A percentile compares a stretch with the other conserved stretches of the same genome.
phyloP scores from a whole-genome alignment of 37 sponge, comb jelly and placozoan species.

The Oopsacas minuta region DNA sequence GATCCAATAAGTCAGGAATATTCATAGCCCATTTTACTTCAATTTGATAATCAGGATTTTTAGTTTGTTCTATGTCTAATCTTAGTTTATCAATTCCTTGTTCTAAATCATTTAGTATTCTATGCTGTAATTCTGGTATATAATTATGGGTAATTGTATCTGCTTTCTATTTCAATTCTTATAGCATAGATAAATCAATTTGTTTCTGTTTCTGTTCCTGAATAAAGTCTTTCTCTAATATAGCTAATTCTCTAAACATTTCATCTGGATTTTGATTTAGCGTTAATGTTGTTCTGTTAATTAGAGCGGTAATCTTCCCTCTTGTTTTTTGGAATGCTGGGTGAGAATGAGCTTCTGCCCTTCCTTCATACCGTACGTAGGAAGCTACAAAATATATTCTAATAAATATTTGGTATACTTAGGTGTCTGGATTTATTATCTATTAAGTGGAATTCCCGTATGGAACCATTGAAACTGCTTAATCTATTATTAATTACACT shows the following conservation, averaged over 20 bases:
- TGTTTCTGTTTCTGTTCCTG: not conserved
- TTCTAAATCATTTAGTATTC: not conserved
- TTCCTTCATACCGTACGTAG: too few species aligned
- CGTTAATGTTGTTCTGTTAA: not conserved
- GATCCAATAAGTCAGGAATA: not conserved
- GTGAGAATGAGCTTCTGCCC: too few species aligned
- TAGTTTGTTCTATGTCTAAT: not conserved
- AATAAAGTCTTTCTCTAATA: not conserved
- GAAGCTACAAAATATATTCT: too few species aligned
- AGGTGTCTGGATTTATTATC: too few species aligned
- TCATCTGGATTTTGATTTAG: not conserved
- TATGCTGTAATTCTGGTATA: not conserved
- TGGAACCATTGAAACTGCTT: too few species aligned
- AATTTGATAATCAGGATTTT: not conserved
- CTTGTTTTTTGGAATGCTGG: not conserved
- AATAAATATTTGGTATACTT: too few species aligned
- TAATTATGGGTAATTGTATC: not conserved
- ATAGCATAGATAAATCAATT: not conserved
- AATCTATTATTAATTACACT: too few species aligned
- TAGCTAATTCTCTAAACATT: not conserved
- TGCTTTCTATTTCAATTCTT: not conserved
- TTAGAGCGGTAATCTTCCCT: not conserved
- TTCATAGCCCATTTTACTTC: not conserved
- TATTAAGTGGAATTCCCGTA: too few species aligned
- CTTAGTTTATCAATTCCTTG: not conserved